Evolutionary conservation across 37 sponge, comb jelly and placozoan species (phyloP), one percentile per base, ranked within the genome.

Genomic region (Ianthella basta): DNA sequence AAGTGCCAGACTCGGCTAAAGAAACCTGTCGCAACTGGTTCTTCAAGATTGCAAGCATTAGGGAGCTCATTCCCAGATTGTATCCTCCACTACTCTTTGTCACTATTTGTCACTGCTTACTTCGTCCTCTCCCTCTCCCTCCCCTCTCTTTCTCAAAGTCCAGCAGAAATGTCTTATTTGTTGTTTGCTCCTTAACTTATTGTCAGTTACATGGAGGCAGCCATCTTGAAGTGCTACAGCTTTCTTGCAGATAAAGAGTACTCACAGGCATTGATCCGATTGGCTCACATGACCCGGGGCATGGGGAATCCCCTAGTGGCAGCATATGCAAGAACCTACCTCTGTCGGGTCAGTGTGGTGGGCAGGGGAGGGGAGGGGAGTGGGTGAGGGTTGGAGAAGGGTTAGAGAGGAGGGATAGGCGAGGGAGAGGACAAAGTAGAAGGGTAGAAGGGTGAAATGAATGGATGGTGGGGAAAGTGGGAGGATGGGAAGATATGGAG

Each of bases 21-120:
- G 99, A 98, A 80, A 98, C 99, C 30, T 96, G 97, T 80, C 75
- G 96, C 3, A 98, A 98, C 86, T 98, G 99, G 99, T 98, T 98
- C 72, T 98, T 88, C 92, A 98, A 98, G 92, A 94, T 98, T 50
- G 96, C 99, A 67, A 96, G 96, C 41, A 98, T 98, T 80, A 67
- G 99, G 36, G 99, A 98, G 56, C 90, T 98, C 29, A 67, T 98
- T 16, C 99, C 99, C 5, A 56, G 99, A 91, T 90, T 95, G 89
- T 97, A 96, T 85, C 91, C 93, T 35, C 40, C 60, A 50, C 63
- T 38, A 29, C 19, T 2, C 53, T 73, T 14, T 6, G 36, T 59
- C 4, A 29, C 14, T 20, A 21, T n/a, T n/a, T n/a, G n/a, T n/a
- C n/a, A n/a, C n/a, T n/a, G n/a, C n/a, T n/a, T 44, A 44, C 50